Percentiles rank a stretch among this genome's conserved stretches.
Evolutionary conservation across 1,140 invertebrate genomes (phyloP).

Genomic region (Batillaria attramentaria): DNA sequence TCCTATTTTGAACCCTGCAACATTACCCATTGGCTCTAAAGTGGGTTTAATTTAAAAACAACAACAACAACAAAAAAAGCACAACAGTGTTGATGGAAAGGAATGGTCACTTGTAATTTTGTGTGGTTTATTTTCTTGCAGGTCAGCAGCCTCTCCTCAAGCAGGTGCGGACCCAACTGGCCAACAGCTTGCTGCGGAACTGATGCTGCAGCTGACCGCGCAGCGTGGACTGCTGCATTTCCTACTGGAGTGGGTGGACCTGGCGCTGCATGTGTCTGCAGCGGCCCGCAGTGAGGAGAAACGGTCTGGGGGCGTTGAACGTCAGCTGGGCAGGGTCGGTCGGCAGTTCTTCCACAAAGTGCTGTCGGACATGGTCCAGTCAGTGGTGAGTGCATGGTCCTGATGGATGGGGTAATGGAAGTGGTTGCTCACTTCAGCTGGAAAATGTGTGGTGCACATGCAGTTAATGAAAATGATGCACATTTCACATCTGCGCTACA

Average conservation of each 20-base stretch:
- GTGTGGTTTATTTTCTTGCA: neutral
- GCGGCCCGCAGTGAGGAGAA: constrained; percentile 41
- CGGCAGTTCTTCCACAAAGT: constrained; percentile 60
- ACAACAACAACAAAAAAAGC: too few relatives aligned
- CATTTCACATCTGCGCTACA: too few relatives aligned
- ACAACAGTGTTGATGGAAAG: too few relatives aligned
- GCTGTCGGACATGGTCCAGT: constrained; percentile 63
- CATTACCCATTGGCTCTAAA: too few relatives aligned
- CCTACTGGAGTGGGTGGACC: constrained; percentile 79
- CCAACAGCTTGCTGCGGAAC: constrained; percentile 74
- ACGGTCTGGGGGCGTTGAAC: constrained; percentile 1
- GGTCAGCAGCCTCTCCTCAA: constrained; percentile 73
- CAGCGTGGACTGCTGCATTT: constrained; percentile 79
- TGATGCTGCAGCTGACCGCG: constrained; percentile 76
- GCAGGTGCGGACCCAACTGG: constrained; percentile 75
- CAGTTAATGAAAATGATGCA: too few relatives aligned
- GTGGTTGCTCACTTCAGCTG: too few relatives aligned
- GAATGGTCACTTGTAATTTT: too few relatives aligned
- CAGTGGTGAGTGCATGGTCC: constrained; percentile 64
- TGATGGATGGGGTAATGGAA: too few relatives aligned
- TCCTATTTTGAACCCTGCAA: too few relatives aligned
- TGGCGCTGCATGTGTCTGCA: constrained; percentile 71
- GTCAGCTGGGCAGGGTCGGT: constrained; percentile 50
- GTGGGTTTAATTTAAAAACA: too few relatives aligned
- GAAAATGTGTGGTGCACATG: too few relatives aligned